Conservation (phyloP, 2,113 vertebrate genomes). For the Nothocercus julius region DNA sequence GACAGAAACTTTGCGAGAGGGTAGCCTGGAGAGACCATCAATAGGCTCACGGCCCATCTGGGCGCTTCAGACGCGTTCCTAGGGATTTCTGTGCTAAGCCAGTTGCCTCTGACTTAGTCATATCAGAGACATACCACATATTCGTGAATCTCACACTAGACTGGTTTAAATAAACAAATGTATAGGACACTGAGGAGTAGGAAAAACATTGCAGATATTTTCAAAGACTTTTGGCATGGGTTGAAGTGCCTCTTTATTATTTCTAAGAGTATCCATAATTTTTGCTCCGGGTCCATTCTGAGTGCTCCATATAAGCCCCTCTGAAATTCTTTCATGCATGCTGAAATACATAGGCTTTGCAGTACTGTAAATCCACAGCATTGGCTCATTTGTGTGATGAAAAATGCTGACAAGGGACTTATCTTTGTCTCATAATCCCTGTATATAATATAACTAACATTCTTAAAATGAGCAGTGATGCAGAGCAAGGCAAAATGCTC, state of each 20-base stretch:
- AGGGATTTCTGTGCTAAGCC: slow-evolving; percentile 8
- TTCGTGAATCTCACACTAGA: not conserved
- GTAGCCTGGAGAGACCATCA: not conserved
- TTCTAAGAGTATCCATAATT: not conserved
- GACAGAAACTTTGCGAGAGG: not conserved
- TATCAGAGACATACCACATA: not conserved
- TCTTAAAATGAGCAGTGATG: not conserved
- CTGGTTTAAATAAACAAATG: not conserved
- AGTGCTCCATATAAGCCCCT: not conserved
- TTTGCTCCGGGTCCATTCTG: not conserved
- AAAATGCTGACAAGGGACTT: not conserved
- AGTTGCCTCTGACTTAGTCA: not conserved
- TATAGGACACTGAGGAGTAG: not conserved
- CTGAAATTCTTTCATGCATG: not conserved
- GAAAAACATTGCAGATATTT: not conserved
- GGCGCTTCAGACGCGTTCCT: not conserved
- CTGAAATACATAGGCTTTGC: not conserved
- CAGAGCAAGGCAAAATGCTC: not conserved
- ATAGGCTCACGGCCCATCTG: not conserved
- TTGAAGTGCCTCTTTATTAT: not conserved
- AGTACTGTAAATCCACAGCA: not conserved
- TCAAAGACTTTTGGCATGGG: not conserved
- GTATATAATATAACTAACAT: not conserved
- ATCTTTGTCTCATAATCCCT: not conserved
- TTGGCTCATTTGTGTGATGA: not conserved